These are phyloP conservation scores for Mirza zaza DNA, from an alignment of 2,113 vertebrate genomes.

Conservation along the genomic window DNA sequence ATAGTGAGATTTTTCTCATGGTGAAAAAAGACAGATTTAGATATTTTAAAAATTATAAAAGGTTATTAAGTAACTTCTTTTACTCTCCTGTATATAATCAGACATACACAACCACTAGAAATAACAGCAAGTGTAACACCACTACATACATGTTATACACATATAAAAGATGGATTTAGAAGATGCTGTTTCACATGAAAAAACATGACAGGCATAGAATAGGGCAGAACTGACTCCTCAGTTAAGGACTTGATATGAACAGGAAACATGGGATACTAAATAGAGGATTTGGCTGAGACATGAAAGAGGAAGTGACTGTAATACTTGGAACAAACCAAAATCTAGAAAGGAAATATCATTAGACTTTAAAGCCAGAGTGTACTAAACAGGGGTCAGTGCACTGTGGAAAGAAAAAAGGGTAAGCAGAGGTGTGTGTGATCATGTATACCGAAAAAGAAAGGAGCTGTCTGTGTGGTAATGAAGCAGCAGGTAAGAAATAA, in stretches of 20 bases:
- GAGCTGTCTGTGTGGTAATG: rapidly evolving
- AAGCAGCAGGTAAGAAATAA: neutral
- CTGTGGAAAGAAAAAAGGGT: neutral
- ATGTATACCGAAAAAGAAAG: neutral
- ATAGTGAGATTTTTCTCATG: neutral
- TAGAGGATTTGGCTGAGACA: neutral
- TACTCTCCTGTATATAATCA: neutral
- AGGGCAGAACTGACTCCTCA: neutral
- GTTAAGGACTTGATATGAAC: neutral
- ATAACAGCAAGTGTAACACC: neutral
- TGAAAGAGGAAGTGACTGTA: conserved; percentile 35
- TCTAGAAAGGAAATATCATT: conserved; percentile 33
- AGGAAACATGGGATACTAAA: neutral
- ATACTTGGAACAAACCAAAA: neutral
- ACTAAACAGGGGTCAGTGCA: neutral
- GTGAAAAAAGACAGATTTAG: neutral
- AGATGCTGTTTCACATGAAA: neutral
- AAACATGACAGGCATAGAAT: neutral
- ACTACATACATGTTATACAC: too few relatives aligned
- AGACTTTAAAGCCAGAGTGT: neutral
- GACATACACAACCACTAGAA: neutral
- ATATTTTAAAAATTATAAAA: neutral
- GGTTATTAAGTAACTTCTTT: neutral
- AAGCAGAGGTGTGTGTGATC: neutral
- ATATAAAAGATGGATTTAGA: neutral